A percentile compares a stretch with the other conserved stretches of the same genome.
Conservation (phyloP, 2,113 vertebrate species). For the Centropus bengalensis region DNA sequence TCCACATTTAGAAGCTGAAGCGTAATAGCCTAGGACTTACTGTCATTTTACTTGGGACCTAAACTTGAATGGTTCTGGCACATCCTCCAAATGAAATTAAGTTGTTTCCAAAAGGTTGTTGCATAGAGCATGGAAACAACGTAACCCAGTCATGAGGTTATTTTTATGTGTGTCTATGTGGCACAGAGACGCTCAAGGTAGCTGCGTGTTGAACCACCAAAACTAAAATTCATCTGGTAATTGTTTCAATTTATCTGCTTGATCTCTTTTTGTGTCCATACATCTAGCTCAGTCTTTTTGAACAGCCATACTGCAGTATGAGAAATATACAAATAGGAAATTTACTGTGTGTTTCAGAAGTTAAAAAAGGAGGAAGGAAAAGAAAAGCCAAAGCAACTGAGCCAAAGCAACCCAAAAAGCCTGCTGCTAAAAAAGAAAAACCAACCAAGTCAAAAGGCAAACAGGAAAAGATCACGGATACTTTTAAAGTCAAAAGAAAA, state of each 20-base stretch:
- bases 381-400: constrained; percentile 81
- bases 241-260: background rate
- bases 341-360: constrained; percentile 73
- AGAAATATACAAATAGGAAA: background rate
- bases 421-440: constrained; percentile 71
- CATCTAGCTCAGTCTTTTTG: background rate
- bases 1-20: background rate
- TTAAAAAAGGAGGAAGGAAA: constrained; percentile 82
- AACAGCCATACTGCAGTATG: background rate
- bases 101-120: background rate
- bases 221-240: background rate
- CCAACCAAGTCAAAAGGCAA: constrained; percentile 83
- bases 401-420: constrained; percentile 74
- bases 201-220: background rate
- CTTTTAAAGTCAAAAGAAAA: constrained; percentile 97
- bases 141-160: background rate
- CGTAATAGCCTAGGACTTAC: background rate
- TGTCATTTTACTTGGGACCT: background rate
- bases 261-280: background rate
- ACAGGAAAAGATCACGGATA: constrained; percentile 97
- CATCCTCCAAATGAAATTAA: background rate
- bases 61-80: background rate
- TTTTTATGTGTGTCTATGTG: background rate
- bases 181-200: background rate
- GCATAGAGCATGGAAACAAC: background rate